Base-by-base conservation (phyloP, 1,140 invertebrate species). In the Tachypleus tridentatus region DNA sequence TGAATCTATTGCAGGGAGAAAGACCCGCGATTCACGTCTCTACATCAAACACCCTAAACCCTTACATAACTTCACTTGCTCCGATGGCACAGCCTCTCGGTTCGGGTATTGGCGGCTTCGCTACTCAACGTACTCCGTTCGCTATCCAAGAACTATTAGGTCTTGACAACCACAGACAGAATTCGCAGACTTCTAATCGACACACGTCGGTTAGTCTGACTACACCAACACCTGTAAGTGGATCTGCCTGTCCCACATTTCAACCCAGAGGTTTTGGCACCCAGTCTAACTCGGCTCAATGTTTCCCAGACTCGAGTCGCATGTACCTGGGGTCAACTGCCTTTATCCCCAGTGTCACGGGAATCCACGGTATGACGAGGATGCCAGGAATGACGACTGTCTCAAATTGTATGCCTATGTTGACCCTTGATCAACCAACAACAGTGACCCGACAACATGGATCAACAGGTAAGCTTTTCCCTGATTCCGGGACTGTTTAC, bases 121-220 rank as follows among this genome's bases (percentile, higher is more conserved):
- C 50, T 4, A n/a, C 58, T 50, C 89, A 92, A 77, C 81, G 90
- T 70, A 91, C 88, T 68, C 89, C 90, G 11, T 94, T 93, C 78
- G 91, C 88, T 69, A 93, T 93, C 74, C 90, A 94, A 77, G 90
- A 94, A 80, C 81, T 93, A 70, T 80, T 93, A 71, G 90, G 90
- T 3, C 77, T 93, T 53, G 85, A 86, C 58, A 67, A 66, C 8
- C 62, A 49, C 63, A 62, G 51, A 59, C 63, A 63, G 53, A 61
- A 57, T 47, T 67, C 58, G 48, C 62, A 48, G 53, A 64, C n/a
- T 58, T 61, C 6, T 57, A 58, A 48, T 53, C 63, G 51, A 58
- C 53, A 60, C 11, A 58, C 29, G 58, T 65, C 51, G 8, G 63
- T 66, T 51, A 29, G 29, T 29, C 29, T 29, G 29, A 29, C 29